These are phyloP conservation scores for Paramormyrops hopkinsi DNA, from an alignment of 2,797 vertebrate species.

Conservation along the genomic window DNA sequence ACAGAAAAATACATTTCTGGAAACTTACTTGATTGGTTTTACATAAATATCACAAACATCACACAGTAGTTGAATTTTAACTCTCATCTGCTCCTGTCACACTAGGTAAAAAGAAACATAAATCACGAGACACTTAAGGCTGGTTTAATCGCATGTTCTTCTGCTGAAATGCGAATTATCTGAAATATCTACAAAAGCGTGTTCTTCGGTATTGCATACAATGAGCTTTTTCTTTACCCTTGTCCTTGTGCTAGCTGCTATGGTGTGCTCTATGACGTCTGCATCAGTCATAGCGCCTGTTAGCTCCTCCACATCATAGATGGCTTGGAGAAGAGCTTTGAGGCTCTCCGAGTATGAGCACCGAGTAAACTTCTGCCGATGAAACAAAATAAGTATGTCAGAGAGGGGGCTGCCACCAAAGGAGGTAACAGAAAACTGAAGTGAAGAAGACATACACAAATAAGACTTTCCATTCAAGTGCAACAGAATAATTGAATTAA, in stretches of 20 bases:
- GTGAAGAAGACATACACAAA: background rate
- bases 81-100: background rate
- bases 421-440: background rate
- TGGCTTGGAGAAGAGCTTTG: constrained; percentile 54
- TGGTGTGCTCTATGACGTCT: constrained; percentile 48
- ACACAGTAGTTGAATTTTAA: background rate
- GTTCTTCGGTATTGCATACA: background rate
- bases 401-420: background rate
- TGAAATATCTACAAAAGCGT: background rate
- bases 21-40: background rate
- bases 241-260: constrained; percentile 39
- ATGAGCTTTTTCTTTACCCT: constrained; percentile 45
- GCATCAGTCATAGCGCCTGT: constrained; percentile 41
- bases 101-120: background rate
- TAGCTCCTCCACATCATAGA: constrained; percentile 54
- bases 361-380: constrained; percentile 52
- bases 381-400: background rate
- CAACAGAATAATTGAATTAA: background rate
- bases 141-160: background rate
- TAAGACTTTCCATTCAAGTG: background rate
- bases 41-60: background rate
- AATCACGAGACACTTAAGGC: background rate
- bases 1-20: background rate
- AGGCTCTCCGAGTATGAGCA: constrained; percentile 46
- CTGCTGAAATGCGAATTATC: background rate